phyloP scores from a whole-genome alignment of 2,113 vertebrate genomes.

The Oreochromis niloticus region DNA sequence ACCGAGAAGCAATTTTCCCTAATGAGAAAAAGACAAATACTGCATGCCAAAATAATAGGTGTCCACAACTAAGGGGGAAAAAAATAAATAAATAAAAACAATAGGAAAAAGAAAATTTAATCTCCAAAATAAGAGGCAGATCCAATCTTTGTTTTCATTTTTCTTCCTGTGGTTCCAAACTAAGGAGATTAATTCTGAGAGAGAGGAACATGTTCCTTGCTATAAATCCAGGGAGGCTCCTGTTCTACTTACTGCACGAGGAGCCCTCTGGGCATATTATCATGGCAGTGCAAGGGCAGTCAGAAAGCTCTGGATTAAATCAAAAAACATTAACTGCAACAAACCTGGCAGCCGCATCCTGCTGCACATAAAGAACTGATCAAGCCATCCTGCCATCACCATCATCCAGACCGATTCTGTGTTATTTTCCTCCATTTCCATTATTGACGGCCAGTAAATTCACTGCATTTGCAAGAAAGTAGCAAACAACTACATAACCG shows the following conservation, averaged over 20 bases:
- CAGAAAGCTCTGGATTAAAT: conserved; percentile 53
- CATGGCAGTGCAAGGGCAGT: conserved; percentile 4
- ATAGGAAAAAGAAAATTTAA: not conserved
- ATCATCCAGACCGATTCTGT: not conserved
- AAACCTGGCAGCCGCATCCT: conserved; percentile 46
- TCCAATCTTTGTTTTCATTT: not conserved
- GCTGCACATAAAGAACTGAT: conserved; percentile 13
- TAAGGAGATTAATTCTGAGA: conserved; percentile 16
- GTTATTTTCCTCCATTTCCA: not conserved
- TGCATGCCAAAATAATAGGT: not conserved
- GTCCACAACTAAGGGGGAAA: not conserved
- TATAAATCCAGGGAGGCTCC: conserved; percentile 19
- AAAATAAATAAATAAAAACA: not conserved
- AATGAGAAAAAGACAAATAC: not conserved
- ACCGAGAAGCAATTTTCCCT: not conserved
- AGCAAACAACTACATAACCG: not conserved
- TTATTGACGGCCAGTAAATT: not conserved
- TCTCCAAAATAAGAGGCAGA: not conserved
- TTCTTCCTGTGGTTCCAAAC: conserved; percentile 10
- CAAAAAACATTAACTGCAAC: conserved; percentile 48
- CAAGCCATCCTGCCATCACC: not conserved
- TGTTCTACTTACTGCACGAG: conserved; percentile 8
- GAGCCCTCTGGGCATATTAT: conserved; percentile 31
- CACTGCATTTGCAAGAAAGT: conserved; percentile 11
- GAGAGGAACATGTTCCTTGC: conserved; percentile 8